Conservation (phyloP, 2,113 vertebrate genomes). For the Sapajus apella region DNA sequence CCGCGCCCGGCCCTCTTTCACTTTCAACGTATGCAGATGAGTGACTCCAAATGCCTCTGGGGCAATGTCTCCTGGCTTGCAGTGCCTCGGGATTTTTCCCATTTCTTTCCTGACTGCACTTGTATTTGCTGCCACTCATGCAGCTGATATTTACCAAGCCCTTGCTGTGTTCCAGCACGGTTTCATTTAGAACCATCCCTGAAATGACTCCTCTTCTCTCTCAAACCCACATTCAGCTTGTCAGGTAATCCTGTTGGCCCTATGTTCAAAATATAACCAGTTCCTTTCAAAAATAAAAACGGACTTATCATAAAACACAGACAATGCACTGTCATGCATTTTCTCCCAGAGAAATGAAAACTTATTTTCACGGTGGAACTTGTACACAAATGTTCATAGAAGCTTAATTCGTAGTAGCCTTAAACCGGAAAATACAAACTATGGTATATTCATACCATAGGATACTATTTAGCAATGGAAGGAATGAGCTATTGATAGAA, state of each 20-base stretch:
- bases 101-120: not conserved
- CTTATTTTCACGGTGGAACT: not conserved
- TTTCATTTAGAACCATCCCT: not conserved
- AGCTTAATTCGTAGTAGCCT: not conserved
- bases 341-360: not conserved
- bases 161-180: no score
- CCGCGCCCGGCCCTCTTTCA: no score
- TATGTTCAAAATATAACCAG: not conserved
- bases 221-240: not conserved
- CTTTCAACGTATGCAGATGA: not conserved
- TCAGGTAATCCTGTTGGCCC: not conserved
- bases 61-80: fast-evolving
- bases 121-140: not conserved
- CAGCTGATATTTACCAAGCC: not conserved
- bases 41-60: not conserved
- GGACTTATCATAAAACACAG: not conserved
- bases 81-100: not conserved
- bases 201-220: not conserved
- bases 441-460: not conserved
- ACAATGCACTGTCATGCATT: not conserved
- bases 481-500: not conserved
- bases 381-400: not conserved
- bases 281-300: not conserved
- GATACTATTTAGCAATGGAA: not conserved
- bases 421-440: not conserved